Evolutionary conservation across 2,113 vertebrate genomes (phyloP), one percentile per base, ranked within the genome.

Genomic region (Scophthalmus maximus): DNA sequence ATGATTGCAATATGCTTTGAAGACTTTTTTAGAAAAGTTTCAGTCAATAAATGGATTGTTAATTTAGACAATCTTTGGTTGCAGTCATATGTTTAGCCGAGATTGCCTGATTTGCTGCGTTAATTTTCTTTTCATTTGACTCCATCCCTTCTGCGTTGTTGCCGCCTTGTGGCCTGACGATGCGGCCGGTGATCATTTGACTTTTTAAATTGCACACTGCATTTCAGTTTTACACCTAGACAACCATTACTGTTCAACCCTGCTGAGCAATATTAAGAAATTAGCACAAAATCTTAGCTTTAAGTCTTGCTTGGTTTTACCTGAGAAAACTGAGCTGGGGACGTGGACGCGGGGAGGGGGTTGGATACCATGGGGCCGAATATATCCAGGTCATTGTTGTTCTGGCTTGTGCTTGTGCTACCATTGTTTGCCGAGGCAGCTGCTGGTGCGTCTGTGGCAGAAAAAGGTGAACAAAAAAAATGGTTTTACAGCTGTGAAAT

Each of bases 311-410:
- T 44, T 30, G 18, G 10, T 18, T 79, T 76, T 88, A 93, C 92
- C 92, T 93, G 92, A 88, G 91, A 51, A 81, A 93, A 90, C 68
- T 87, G 89, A 86, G 88, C 71, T 36, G 84, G 40, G 7, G 94
- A 89, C 73, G 89, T 66, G 92, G 93, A 93, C 25, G 93, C 91
- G 17, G 98, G 98, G 81, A 98, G 93, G 64, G 97, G 97, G 82
- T 99, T 99, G 77, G 98, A 99, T 46, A 99, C 96, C 98, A 99
- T 99, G n/a, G 98, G 98, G 52, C 97, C 98, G 7, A 99, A 98
- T 91, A 99, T 99, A 91, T 98, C 97, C 87, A 99, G 89, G 89
- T 99, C 97, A 75, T 96, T 96, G 84, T 96, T 90, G 87, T 95
- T 93, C 10, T 94, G 85, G 79, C 92, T 90, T 73, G 90, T 92